Evolutionary conservation across 2,797 vertebrate species (phyloP), one percentile per base, ranked within the genome.

Genomic region (Thaleichthys pacificus): DNA sequence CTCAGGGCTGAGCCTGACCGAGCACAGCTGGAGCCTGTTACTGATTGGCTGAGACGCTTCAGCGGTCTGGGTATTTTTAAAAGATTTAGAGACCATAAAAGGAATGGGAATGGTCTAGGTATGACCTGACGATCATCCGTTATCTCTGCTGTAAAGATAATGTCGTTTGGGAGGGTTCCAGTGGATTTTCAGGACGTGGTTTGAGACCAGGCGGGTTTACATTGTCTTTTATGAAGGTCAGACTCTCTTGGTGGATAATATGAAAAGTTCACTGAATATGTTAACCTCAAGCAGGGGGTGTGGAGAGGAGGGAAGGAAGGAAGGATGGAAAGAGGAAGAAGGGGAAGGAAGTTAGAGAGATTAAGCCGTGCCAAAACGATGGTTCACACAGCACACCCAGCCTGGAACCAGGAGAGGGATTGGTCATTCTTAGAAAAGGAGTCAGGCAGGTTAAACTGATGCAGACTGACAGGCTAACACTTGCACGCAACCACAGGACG

Each of bases 271-370:
- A 85, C 76, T 62, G 81, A 85, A 84, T 81, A 72, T 67, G 85
- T 82, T 71, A 88, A 85, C 80, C 84, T 82, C 42, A 83, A 76
- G 81, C 75, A 80, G 8, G 68, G 90, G 88, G 89, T 79, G 91
- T 89, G 91, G 90, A 82, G 77, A 64, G 68, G 75, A 81, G 88
- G 90, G 84, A 88, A 91, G 91, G 89, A 93, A 92, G 92, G 91
- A 93, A 92, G 91, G 90, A 91, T 88, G 89, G 85, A 92, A 91
- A 90, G 90, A 91, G 89, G 88, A 89, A 89, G 82, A 80, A 70
- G 72, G 75, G 89, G 89, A 91, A 92, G 91, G 90, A 92, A 92
- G 80, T 74, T 68, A 79, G 78, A 72, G 61, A 87, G 90, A 91
- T 92, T 90, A 86, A 84, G 86, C 69, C 2, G 65, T 84, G 91